These are phyloP conservation scores for Arge pagana DNA, from an alignment of 2,888 invertebrate species.

Conservation along the genomic window DNA sequence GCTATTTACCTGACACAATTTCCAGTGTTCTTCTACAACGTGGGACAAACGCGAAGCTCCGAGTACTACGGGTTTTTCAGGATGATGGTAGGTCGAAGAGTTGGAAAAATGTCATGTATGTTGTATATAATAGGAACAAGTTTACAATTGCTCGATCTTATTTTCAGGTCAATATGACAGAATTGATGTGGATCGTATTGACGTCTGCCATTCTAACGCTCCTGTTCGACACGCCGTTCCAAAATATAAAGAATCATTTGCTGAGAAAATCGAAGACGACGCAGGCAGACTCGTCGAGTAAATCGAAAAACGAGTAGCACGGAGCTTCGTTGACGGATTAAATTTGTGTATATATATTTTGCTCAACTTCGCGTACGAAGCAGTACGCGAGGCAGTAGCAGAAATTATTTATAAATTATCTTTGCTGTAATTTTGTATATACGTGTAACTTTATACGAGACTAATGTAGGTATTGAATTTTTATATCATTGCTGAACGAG, in stretches of 20 bases:
- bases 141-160: constrained; percentile 24
- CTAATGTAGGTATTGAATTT: too few relatives aligned
- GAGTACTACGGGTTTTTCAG: constrained; percentile 65
- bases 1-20: constrained; percentile 73
- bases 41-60: constrained; percentile 65
- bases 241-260: constrained; percentile 67
- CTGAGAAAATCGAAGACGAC: constrained; percentile 44
- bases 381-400: too few relatives aligned
- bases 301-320: constrained; percentile 2
- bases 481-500: too few relatives aligned
- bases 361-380: too few relatives aligned
- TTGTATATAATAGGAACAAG: too few relatives aligned
- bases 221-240: constrained; percentile 71
- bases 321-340: too few relatives aligned
- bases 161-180: constrained; percentile 66
- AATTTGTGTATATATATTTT: too few relatives aligned
- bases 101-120: not conserved
- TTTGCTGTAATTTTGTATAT: too few relatives aligned
- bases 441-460: too few relatives aligned
- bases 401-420: too few relatives aligned
- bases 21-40: constrained; percentile 73
- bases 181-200: constrained; percentile 63
- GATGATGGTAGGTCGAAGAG: constrained; percentile 60
- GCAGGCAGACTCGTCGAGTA: not conserved
- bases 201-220: constrained; percentile 65